These are phyloP conservation scores for Podargus strigoides DNA, from an alignment of 2,797 vertebrate genomes.

Conservation along the genomic window DNA sequence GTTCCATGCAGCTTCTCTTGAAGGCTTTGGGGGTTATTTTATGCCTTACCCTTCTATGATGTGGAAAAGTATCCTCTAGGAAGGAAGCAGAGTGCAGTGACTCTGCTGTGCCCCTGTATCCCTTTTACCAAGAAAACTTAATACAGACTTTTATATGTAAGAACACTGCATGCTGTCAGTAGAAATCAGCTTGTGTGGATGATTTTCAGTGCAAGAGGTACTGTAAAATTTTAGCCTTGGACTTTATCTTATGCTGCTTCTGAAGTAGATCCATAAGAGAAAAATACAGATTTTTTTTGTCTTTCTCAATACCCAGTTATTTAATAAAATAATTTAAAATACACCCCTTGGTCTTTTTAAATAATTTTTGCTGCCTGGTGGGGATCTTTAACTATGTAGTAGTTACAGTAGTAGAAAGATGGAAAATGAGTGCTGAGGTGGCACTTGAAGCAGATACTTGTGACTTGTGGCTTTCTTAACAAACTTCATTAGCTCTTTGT, in stretches of 20 bases:
- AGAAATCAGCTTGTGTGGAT: not conserved
- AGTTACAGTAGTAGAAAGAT: not conserved
- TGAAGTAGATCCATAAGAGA: not conserved
- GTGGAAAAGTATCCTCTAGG: not conserved
- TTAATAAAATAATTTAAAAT: not conserved
- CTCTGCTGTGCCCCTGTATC: not conserved
- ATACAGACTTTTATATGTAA: rapidly evolving
- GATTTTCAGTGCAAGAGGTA: not conserved
- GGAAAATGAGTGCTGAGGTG: not conserved
- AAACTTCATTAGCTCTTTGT: not conserved
- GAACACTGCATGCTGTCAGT: not conserved
- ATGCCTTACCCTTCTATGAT: not conserved
- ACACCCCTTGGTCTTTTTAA: not conserved
- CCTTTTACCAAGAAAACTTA: not conserved
- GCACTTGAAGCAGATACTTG: not conserved
- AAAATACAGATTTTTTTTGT: not conserved
- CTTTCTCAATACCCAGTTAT: not conserved
- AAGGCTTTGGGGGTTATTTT: not conserved
- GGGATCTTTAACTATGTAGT: not conserved
- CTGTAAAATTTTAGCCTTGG: not conserved
- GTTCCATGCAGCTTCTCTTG: not conserved
- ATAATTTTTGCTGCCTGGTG: rapidly evolving
- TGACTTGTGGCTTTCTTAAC: not conserved
- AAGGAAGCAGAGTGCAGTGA: not conserved
- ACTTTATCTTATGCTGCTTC: not conserved